Evolutionary conservation across 2,888 invertebrate genomes (phyloP), one percentile per base, ranked within the genome.

Genomic region (Neoaliturus tenellus): DNA sequence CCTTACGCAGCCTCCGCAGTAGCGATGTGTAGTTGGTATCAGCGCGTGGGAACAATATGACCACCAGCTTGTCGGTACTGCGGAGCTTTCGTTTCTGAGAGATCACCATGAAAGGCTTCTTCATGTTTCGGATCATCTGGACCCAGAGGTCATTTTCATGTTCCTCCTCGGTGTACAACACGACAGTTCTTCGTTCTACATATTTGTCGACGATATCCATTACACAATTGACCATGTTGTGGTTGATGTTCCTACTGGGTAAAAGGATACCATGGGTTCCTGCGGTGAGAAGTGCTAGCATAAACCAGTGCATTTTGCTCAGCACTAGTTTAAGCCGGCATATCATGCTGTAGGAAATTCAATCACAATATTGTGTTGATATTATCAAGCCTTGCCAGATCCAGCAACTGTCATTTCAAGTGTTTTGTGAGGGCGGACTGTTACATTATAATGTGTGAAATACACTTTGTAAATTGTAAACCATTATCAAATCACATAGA

Each of bases 81-180:
- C 20, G 41, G n/a, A 44, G 58, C 28, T 81, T 23, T 12, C 41
- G 28, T 14, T 28, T 28, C 41, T 67, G 31, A 20, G 81, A 81
- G 28, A 69, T 8, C n/a, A 81, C 51, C 81, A 81, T 33, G 20
- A 81, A 69, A 6, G 81, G 81, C 41, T 81, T 81, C 33, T 48
- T 48, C n/a, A 81, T 69, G 31, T 51, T 69, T 12, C 69, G 23
- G n/a, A 81, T 31, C 10, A 48, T 33, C 2, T 81, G 20, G 2
- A 69, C 67, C 81, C 81, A 81, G 1, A 81, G 69, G 17, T 41
- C 28, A 20, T 48, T 81, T 12, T 81, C 67, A 17, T 33, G 23
- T 20, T 69, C 69, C 33, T 81, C 81, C 25, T 81, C 81, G 1
- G 51, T 31, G 41, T 81, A 81, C 28, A 81, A 48, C 20, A 81